Conservation (phyloP, 2,113 vertebrate species). For the Zosterops borbonicus region DNA sequence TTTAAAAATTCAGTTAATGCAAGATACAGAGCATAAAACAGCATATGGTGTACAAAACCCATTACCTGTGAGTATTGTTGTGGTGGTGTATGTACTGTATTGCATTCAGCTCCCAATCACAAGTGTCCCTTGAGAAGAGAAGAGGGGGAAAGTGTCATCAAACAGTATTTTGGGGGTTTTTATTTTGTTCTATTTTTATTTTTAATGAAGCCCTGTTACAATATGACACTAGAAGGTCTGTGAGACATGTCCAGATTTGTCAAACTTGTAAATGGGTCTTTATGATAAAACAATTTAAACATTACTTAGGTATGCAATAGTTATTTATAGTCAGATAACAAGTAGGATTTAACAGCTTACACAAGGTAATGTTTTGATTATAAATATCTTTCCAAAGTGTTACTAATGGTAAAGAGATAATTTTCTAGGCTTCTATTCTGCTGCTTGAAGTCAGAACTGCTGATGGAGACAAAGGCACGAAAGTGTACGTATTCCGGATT, state of each 20-base stretch:
- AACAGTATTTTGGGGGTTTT: neutral
- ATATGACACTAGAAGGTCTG: constrained; percentile 61
- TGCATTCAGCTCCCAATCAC: constrained; percentile 68
- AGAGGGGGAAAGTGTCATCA: constrained; percentile 61
- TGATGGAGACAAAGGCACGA: constrained; percentile 99
- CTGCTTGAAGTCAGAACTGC: constrained; percentile 99
- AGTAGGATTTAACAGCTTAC: constrained; percentile 78
- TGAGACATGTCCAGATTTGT: constrained; percentile 70
- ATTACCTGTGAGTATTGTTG: constrained; percentile 74
- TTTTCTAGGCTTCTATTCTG: constrained; percentile 99
- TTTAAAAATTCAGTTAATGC: constrained; percentile 49
- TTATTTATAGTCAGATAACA: constrained; percentile 73
- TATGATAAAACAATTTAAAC: constrained; percentile 66
- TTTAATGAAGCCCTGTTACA: constrained; percentile 76
- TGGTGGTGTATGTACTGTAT: constrained; percentile 71
- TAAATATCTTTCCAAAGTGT: constrained; percentile 99
- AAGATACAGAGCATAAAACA: constrained; percentile 75
- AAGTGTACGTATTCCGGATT: constrained; percentile 99
- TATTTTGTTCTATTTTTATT: neutral
- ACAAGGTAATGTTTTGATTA: constrained; percentile 87
- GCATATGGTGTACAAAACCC: constrained; percentile 69
- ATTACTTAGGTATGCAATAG: constrained; percentile 68
- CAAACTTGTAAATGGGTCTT: constrained; percentile 64
- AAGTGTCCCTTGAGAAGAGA: constrained; percentile 60
- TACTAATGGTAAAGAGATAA: constrained; percentile 99